phyloP scores from a whole-genome alignment of 2,113 vertebrate genomes.

The Nannospalax galili region DNA sequence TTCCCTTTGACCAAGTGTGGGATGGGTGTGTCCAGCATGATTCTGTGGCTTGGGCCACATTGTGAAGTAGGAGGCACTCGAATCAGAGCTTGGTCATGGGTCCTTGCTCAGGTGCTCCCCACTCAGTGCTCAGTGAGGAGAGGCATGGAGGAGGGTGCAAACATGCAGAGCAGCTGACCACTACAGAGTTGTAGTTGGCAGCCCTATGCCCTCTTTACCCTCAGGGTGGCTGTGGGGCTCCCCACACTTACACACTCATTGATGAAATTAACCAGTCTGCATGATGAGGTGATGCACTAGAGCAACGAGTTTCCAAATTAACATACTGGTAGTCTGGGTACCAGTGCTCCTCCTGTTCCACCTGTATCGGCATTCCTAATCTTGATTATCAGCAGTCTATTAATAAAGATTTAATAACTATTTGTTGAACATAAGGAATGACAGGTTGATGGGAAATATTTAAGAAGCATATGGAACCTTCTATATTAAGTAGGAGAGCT shows the following conservation, averaged over 20 bases:
- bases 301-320: neutral
- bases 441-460: conserved; percentile 12
- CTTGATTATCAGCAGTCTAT: neutral
- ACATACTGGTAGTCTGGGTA: neutral
- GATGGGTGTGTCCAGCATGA: neutral
- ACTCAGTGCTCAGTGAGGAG: neutral
- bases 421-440: conserved; percentile 13
- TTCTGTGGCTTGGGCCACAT: neutral
- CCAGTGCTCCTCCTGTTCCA: neutral
- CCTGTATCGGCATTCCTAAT: neutral
- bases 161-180: neutral
- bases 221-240: neutral
- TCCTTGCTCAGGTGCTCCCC: neutral
- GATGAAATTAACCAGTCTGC: neutral
- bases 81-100: neutral
- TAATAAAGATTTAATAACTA: conserved; percentile 15
- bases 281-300: neutral
- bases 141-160: neutral
- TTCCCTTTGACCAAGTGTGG: neutral
- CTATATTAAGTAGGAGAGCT: neutral
- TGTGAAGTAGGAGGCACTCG: neutral
- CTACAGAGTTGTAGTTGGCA: too few relatives aligned
- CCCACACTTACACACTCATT: neutral
- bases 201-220: neutral
- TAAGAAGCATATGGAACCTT: neutral